Conservation (phyloP, 2,113 vertebrate species). For the Globicephala melas region DNA sequence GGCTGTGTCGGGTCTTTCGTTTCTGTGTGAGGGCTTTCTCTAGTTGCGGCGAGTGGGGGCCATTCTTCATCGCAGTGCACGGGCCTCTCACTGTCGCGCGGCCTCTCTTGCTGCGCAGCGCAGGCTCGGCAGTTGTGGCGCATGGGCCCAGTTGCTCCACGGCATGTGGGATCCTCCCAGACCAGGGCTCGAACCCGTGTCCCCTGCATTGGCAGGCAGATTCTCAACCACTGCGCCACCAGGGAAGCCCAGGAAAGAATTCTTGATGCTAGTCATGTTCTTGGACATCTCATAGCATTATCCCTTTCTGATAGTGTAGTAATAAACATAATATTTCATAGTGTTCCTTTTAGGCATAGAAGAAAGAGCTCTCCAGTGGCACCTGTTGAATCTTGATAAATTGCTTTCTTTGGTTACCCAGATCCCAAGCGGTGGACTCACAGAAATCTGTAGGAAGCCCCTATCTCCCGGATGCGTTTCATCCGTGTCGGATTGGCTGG, state of each 20-base stretch:
- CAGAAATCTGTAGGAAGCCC: slow-evolving; percentile 93
- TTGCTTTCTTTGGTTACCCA: slow-evolving; percentile 67
- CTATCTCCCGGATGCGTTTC: slow-evolving; percentile 85
- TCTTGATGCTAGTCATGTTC: background rate
- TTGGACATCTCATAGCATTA: background rate
- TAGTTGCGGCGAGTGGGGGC: too few species aligned
- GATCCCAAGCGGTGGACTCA: slow-evolving; percentile 96
- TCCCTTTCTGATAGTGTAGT: background rate
- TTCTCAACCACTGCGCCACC: too few species aligned
- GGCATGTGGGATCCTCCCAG: too few species aligned
- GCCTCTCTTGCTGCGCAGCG: too few species aligned
- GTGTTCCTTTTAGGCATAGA: background rate
- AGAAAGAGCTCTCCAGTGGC: rapidly evolving
- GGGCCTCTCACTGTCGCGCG: too few species aligned
- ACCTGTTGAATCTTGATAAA: background rate
- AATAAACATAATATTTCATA: rapidly evolving
- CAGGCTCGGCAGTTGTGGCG: too few species aligned
- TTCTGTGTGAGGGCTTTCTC: too few species aligned
- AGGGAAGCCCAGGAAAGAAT: background rate
- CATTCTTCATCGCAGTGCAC: too few species aligned
- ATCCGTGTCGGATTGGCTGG: slow-evolving; percentile 92
- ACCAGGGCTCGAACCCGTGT: too few species aligned
- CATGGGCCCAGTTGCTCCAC: too few species aligned
- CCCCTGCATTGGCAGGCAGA: too few species aligned
- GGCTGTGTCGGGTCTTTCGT: too few species aligned